Evolutionary conservation across 2,113 vertebrate species (phyloP).

Genomic region (Chinchilla lanigera): DNA sequence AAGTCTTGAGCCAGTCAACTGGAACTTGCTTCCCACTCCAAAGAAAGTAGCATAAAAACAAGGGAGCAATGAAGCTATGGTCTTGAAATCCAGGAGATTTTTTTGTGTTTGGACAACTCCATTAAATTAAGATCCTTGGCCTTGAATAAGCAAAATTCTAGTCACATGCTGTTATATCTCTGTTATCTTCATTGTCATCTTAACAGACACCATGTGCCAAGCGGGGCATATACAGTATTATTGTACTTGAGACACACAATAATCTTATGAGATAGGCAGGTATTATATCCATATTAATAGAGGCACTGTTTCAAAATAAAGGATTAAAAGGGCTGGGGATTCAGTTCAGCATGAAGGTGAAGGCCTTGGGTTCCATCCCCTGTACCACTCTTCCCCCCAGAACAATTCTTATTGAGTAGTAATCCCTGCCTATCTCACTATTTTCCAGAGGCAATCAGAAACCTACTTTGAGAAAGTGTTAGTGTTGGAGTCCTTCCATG

Average conservation of each 20-base stretch:
- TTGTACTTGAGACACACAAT: background rate
- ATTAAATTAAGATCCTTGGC: background rate
- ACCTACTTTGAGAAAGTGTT: background rate
- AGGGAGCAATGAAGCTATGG: background rate
- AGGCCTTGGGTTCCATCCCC: background rate
- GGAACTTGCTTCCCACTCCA: background rate
- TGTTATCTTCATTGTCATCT: constrained; percentile 40
- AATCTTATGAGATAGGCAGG: background rate
- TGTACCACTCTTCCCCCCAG: too few relatives aligned
- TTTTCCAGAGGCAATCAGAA: background rate
- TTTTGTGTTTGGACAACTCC: constrained; percentile 37
- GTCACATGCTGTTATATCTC: background rate
- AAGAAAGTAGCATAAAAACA: constrained; percentile 31
- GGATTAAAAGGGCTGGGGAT: background rate
- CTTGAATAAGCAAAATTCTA: constrained; percentile 44
- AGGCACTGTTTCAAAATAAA: background rate
- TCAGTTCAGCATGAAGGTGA: background rate
- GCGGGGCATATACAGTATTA: background rate
- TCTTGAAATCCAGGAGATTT: background rate
- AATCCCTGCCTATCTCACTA: background rate
- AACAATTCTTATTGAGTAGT: background rate
- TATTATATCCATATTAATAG: background rate
- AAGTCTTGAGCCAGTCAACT: constrained; percentile 13
- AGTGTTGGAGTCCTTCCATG: background rate
- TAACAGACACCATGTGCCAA: background rate